Evolutionary conservation across 2,113 vertebrate genomes (phyloP).

Genomic region (Sinocyclocheilus maitianheensis): DNA sequence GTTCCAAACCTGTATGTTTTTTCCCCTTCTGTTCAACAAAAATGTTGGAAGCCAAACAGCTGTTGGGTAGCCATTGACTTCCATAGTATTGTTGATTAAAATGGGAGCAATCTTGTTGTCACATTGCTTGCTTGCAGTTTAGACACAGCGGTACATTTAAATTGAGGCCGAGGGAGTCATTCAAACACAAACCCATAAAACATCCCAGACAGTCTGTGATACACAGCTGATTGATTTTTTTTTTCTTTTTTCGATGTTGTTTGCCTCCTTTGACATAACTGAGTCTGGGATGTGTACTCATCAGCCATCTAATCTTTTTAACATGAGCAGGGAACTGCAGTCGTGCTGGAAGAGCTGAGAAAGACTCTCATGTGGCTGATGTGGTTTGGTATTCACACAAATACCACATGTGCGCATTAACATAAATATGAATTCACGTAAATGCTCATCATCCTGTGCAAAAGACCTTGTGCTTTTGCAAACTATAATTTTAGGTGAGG

Average conservation of each 20-base stretch:
- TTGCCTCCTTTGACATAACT: conserved; percentile 21
- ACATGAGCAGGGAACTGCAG: neutral
- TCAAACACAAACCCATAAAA: neutral
- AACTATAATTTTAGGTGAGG: neutral
- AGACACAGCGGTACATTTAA: neutral
- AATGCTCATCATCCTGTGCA: neutral
- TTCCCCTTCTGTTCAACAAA: too few species aligned
- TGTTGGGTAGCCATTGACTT: too few species aligned
- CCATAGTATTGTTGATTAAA: neutral
- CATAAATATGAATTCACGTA: neutral
- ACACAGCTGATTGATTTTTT: conserved; percentile 28
- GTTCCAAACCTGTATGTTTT: too few species aligned
- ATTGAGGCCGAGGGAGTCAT: neutral
- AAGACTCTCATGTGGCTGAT: neutral
- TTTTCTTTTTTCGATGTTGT: neutral
- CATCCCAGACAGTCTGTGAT: conserved; percentile 3
- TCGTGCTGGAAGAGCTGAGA: neutral
- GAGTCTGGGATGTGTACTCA: neutral
- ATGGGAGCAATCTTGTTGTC: neutral
- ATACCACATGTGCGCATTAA: conserved; percentile 2
- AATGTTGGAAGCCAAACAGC: too few species aligned
- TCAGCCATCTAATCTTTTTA: conserved; percentile 4
- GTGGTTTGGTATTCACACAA: neutral
- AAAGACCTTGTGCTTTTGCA: neutral
- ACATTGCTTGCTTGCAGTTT: neutral